These are phyloP conservation scores for Hucho hucho DNA, from an alignment of 2,113 vertebrate genomes.

Conservation along the genomic window DNA sequence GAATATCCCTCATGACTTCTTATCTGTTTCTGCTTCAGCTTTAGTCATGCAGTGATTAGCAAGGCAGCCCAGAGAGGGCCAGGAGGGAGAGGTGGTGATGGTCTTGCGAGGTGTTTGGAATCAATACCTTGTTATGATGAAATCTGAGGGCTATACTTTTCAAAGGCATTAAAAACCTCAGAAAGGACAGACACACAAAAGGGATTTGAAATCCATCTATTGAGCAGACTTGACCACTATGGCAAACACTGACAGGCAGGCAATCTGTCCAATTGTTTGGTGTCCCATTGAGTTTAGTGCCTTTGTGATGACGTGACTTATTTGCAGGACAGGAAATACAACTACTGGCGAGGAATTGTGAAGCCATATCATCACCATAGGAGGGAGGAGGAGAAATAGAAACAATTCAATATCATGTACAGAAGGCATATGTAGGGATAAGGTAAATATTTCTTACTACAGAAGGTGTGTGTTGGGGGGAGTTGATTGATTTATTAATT, in stretches of 20 bases:
- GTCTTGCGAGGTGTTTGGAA: not conserved
- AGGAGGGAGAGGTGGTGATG: not conserved
- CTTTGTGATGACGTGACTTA: not conserved
- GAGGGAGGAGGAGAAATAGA: not conserved
- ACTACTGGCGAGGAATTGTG: not conserved
- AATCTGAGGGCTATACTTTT: conserved; percentile 19
- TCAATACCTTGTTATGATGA: conserved; percentile 33
- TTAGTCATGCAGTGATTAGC: not conserved
- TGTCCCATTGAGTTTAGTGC: too few species aligned
- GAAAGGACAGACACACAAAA: not conserved
- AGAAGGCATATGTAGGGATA: not conserved
- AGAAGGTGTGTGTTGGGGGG: not conserved
- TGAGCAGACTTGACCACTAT: not conserved
- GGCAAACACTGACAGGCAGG: not conserved
- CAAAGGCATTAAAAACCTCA: conserved; percentile 4
- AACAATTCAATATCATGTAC: not conserved
- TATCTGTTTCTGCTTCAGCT: not conserved
- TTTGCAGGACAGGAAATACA: not conserved
- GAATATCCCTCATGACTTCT: not conserved
- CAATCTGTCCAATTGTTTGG: not conserved
- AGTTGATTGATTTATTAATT: not conserved
- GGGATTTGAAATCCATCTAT: not conserved
- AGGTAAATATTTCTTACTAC: not conserved
- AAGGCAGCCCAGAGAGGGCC: not conserved
- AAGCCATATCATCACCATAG: not conserved